Conservation (phyloP, 2,797 vertebrate genomes). For the Dendrocincla fuliginosa region DNA sequence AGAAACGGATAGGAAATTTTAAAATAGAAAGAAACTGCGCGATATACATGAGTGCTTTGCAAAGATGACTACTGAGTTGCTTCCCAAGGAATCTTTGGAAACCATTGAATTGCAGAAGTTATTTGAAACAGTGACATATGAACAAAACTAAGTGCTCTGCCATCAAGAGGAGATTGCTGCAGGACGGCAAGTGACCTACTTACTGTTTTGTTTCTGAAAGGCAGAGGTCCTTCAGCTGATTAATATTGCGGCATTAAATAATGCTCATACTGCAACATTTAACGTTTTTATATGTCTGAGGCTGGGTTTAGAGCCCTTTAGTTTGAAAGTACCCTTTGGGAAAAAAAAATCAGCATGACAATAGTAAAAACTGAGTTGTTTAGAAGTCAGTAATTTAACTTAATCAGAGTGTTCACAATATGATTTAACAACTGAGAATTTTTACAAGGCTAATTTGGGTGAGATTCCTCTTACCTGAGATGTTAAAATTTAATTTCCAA, state of each 20-base stretch:
- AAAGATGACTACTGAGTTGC: neutral
- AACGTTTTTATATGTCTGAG: neutral
- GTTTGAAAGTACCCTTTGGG: neutral
- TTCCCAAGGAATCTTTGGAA: neutral
- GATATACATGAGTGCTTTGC: neutral
- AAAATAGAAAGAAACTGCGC: neutral
- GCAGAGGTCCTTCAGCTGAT: conserved; percentile 5
- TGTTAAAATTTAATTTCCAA: neutral
- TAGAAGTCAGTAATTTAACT: neutral
- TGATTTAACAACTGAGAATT: neutral
- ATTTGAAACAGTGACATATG: conserved; percentile 4
- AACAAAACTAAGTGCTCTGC: neutral
- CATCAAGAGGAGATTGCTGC: neutral
- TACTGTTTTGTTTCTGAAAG: neutral
- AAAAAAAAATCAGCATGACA: neutral
- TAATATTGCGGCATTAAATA: neutral
- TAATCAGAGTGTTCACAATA: neutral
- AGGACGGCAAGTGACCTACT: neutral
- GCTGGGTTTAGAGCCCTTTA: neutral
- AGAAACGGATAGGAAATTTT: neutral
- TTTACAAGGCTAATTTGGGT: neutral
- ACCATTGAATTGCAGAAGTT: neutral
- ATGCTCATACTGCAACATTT: neutral
- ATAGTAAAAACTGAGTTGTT: neutral
- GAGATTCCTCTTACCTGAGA: neutral